A percentile compares a stretch with the other conserved stretches of the same genome.
Conservation (phyloP, 1,140 invertebrate genomes). For the Drosophila bocki region DNA sequence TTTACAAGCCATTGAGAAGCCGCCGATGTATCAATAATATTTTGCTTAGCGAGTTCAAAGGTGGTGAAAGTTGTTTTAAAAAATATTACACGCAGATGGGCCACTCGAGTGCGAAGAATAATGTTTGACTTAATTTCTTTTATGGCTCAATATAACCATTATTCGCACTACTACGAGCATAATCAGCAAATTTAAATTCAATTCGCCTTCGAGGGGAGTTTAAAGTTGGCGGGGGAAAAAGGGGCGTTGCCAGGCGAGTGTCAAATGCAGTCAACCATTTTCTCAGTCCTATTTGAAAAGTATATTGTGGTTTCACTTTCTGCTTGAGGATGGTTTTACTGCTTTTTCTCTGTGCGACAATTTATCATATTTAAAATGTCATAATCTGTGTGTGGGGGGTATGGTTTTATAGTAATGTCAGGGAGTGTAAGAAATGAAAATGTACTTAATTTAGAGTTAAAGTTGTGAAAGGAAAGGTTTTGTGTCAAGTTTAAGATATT, state of each 20-base stretch:
- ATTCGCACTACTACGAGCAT: constrained; percentile 71
- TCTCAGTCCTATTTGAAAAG: neutral
- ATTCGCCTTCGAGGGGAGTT: constrained; percentile 45
- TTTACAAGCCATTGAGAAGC: constrained; percentile 80
- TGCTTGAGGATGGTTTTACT: constrained; percentile 49
- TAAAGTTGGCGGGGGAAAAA: constrained; percentile 3
- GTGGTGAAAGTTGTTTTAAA: constrained; percentile 76
- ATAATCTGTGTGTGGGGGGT: constrained; percentile 39
- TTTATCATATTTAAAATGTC: constrained; percentile 81
- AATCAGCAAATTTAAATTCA: constrained; percentile 83
- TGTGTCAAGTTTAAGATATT: neutral
- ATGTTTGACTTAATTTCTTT: constrained; percentile 82
- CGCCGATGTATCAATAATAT: constrained; percentile 82
- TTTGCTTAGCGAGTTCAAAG: constrained; percentile 64
- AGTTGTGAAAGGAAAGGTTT: neutral
- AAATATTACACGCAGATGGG: constrained; percentile 21
- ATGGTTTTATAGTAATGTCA: constrained; percentile 8
- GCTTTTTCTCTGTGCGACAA: constrained; percentile 26
- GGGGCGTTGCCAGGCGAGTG: constrained; percentile 37
- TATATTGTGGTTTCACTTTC: constrained; percentile 38
- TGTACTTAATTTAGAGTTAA: neutral
- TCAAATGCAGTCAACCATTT: constrained; percentile 55
- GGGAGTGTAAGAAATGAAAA: constrained; percentile 2
- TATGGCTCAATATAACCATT: constrained; percentile 82
- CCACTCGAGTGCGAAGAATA: constrained; percentile 53